Evolutionary conservation across 2,797 vertebrate genomes (phyloP), one percentile per base, ranked within the genome.

Genomic region (Vespertilio murinus): DNA sequence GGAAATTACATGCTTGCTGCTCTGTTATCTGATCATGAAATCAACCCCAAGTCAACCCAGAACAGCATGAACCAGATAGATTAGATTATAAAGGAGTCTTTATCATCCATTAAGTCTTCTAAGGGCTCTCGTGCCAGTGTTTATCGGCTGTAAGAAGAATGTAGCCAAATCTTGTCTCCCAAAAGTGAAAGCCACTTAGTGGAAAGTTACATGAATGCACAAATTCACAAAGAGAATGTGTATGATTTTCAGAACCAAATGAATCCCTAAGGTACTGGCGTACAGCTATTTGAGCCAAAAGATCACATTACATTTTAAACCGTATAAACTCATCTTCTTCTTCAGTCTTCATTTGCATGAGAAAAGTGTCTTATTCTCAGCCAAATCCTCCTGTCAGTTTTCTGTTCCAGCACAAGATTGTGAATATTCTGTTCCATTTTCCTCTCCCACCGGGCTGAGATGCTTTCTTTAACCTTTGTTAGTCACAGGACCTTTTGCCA

Each of bases 151-250:
- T 79, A 47, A 69, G n/a, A 91, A 92, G 59, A 89, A 73, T 59
- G 47, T 42, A 93, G 75, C 25, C 40, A 83, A 67, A 78, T 67
- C 13, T 77, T 49, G 47, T 83, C 52, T 94, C 84, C 65, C 30
- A 28, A 0, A 16, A 5, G 64, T 81, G 59, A 90, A 87, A 88
- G 33, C 69, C 79, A 40, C 75, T 82, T 35, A 47, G 81, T 79
- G 77, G 38, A 77, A 96, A 89, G 67, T 95, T 91, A 81, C 30
- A 88, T 65, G 47, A 78, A 65, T 75, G 28, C 64, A 93, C 73
- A 95, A 65, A 95, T 67, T 92, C 89, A 93, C 79, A 91, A 93
- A 94, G 86, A 91, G 79, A 95, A 93, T 94, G 71, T 88, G 56
- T 90, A 82, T 95, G 75, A 85, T 90, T 96, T 90, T 94, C 80